Conservation (phyloP, 2,888 invertebrate genomes). For the Trachelus troglodyta region DNA sequence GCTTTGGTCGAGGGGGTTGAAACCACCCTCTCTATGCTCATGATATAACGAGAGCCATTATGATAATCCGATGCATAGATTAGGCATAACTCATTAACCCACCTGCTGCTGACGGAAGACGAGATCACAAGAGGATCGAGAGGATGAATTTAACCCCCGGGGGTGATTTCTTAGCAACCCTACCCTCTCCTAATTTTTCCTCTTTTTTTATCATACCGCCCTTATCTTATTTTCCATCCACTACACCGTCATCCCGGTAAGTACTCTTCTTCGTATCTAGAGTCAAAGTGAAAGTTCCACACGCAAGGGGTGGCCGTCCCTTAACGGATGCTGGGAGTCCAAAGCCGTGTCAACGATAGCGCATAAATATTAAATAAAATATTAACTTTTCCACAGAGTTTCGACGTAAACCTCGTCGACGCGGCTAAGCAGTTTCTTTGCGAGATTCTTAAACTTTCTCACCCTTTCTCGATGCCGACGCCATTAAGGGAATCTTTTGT, state of each 20-base stretch:
- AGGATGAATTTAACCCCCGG: not conserved
- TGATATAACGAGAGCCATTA: conserved; percentile 63
- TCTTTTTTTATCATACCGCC: not conserved
- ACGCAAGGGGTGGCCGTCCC: not conserved
- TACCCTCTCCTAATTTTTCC: not conserved
- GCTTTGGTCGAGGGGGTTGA: not conserved
- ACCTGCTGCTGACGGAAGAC: conserved; percentile 38
- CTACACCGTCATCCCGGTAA: not conserved
- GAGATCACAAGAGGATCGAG: not conserved
- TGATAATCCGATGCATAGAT: conserved; percentile 65
- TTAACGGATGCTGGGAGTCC: not conserved
- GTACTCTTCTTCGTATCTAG: not conserved
- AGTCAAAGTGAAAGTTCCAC: not conserved
- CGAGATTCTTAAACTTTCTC: conserved; percentile 23
- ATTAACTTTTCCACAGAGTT: conserved; percentile 20
- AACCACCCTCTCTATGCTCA: conserved; percentile 29
- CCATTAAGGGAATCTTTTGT: conserved; percentile 16
- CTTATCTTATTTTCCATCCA: not conserved
- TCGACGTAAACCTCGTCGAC: conserved; percentile 20
- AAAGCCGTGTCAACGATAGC: conserved; percentile 16
- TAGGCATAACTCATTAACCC: conserved; percentile 63
- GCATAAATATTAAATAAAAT: conserved; percentile 26
- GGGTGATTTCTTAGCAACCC: not conserved
- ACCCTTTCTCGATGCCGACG: conserved; percentile 17
- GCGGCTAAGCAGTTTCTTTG: conserved; percentile 26